Evolutionary conservation across 2,888 invertebrate genomes (phyloP).

Genomic region (Magallana nippona): DNA sequence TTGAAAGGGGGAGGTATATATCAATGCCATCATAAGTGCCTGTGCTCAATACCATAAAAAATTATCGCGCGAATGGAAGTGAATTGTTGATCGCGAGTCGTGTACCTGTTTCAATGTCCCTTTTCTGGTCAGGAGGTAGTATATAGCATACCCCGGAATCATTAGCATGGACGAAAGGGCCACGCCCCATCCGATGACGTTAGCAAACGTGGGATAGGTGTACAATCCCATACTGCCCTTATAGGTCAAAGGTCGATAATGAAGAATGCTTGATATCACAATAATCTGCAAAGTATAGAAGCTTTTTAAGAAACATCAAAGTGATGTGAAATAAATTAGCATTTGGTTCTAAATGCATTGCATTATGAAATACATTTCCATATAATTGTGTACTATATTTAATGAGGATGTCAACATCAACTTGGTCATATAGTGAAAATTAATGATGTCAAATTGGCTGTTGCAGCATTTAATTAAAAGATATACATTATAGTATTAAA

Average conservation of each 20-base stretch:
- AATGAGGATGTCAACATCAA: no score
- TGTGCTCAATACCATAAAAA: no score
- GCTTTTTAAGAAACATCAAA: not conserved
- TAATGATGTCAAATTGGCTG: no score
- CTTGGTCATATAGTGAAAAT: no score
- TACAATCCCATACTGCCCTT: slow-evolving; percentile 90
- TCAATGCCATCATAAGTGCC: no score
- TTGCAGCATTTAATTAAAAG: no score
- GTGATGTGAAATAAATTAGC: not conserved
- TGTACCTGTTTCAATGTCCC: slow-evolving; percentile 89
- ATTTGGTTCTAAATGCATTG: not conserved
- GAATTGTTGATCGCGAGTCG: no score
- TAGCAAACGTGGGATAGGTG: slow-evolving; percentile 81
- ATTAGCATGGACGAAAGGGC: slow-evolving; percentile 80
- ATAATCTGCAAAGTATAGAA: slow-evolving; percentile 69
- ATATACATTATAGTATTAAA: no score
- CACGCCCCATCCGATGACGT: slow-evolving; percentile 80
- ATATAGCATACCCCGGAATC: slow-evolving; percentile 83
- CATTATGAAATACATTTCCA: no score
- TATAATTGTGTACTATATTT: no score
- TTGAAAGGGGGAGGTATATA: no score
- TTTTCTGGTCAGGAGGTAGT: slow-evolving; percentile 89
- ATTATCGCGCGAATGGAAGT: no score
- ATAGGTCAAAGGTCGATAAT: slow-evolving; percentile 82
- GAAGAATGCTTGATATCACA: slow-evolving; percentile 76